Conservation (phyloP, 2,113 vertebrate genomes). For the Carollia perspicillata region DNA sequence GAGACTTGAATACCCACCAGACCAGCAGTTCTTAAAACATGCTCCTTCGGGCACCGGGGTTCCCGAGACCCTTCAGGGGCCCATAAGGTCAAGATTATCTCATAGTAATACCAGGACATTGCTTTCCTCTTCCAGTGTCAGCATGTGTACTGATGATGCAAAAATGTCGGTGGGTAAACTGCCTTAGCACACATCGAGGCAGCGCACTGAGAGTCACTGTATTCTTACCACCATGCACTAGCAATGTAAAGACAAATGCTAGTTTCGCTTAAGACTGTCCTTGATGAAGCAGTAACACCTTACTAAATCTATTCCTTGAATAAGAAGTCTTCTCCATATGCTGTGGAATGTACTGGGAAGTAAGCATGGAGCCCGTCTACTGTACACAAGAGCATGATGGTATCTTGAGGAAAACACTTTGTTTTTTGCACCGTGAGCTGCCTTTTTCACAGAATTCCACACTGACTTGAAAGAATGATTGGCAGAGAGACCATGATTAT, state of each 20-base stretch:
- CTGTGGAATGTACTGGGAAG: background rate
- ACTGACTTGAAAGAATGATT: background rate
- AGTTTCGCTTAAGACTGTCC: background rate
- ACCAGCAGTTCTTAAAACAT: no score
- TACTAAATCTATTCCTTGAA: background rate
- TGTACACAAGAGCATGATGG: background rate
- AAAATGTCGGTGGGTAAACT: background rate
- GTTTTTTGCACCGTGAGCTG: background rate
- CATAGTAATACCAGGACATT: background rate
- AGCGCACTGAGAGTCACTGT: no score
- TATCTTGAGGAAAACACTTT: background rate
- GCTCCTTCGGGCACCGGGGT: background rate
- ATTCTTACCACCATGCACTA: background rate
- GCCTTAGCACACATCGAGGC: background rate
- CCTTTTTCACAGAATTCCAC: background rate
- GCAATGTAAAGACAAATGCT: background rate
- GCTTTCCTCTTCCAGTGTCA: background rate
- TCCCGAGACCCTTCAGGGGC: background rate
- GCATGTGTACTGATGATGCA: background rate
- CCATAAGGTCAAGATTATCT: conserved; percentile 31
- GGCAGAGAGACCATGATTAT: background rate
- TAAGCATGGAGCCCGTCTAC: background rate
- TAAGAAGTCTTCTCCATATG: background rate
- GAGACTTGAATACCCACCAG: no score
- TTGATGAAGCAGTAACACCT: background rate